Base-by-base conservation (phyloP, 2,888 invertebrate genomes). In the Operophtera brumata region DNA sequence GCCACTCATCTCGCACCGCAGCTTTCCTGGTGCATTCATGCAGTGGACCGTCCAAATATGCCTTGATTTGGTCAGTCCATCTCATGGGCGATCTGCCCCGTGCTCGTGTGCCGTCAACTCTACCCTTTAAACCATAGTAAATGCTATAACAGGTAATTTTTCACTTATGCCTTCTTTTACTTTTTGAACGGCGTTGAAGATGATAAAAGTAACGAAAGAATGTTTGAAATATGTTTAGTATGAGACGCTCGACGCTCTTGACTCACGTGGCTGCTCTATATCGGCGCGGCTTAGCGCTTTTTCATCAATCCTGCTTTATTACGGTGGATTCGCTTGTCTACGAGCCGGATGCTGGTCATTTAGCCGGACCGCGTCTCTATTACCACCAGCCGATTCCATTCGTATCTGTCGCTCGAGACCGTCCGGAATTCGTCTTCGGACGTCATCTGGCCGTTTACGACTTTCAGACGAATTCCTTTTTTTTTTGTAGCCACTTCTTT, bases 201-300 rank as follows among this genome's bases (percentile, higher is more conserved):
- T 20, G 20, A 20, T 20, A 20, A 20, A 3, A 2, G 20, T 20
- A 20, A 20, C 4, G 20, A 20, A 20, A 20, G 4, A 20, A 4
- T 20, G 20, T n/a, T n/a, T n/a, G 4, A 20, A 4, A 3, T 20
- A 2, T 20, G 20, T 20, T 20, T 25, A 1, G 30, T 14, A 7
- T 5, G 12, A 50, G 59, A 44, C 74, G 71, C 75, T 57, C 26
- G 35, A 42, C 58, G 64, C 69, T 65, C 59, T 34, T 69, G 41
- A 47, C 73, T 74, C 66, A 58, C 48, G 50, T 58, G 65, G 42
- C 47, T 37, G 54, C 64, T 71, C 73, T 89, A 91, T 91, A 91
- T 89, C 91, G 91, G 90, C 88, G 86, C 82, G 88, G 90, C 91
- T 92, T 92, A 92, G 91, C 91, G 88, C 90, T 90, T 90, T 90